These are phyloP conservation scores for Globodera ellingtonae DNA, from an alignment of 1,140 invertebrate genomes.

Conservation along the genomic window DNA sequence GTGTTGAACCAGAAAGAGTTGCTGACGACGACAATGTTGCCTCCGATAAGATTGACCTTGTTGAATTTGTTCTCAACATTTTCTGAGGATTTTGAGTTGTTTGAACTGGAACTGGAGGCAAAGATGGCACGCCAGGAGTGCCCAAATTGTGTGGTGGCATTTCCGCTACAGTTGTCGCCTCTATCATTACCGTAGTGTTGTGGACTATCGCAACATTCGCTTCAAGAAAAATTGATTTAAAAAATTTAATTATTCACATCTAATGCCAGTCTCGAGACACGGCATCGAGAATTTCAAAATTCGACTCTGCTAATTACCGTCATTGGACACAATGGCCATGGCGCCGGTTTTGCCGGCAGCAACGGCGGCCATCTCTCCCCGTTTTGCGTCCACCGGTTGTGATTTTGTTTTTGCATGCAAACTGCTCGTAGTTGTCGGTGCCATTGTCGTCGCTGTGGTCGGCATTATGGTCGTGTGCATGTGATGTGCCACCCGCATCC, in stretches of 20 bases:
- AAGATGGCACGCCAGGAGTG: no score
- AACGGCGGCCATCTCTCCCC: not conserved
- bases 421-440: not conserved
- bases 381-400: not conserved
- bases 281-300: no score
- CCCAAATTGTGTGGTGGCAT: no score
- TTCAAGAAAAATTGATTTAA: no score
- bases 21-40: not conserved
- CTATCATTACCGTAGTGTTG: no score
- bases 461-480: constrained; percentile 11
- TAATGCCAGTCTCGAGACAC: no score
- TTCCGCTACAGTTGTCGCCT: no score
- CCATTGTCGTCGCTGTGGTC: not conserved
- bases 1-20: not conserved
- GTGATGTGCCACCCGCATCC: not conserved
- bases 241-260: no score
- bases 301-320: not conserved
- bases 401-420: not conserved
- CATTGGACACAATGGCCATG: not conserved
- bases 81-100: no score
- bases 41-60: not conserved
- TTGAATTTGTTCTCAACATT: not conserved
- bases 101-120: no score
- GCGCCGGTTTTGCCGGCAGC: no score
- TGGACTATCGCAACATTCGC: no score